phyloP scores from a whole-genome alignment of 1,140 invertebrate species.

The Colletes latitarsis region DNA sequence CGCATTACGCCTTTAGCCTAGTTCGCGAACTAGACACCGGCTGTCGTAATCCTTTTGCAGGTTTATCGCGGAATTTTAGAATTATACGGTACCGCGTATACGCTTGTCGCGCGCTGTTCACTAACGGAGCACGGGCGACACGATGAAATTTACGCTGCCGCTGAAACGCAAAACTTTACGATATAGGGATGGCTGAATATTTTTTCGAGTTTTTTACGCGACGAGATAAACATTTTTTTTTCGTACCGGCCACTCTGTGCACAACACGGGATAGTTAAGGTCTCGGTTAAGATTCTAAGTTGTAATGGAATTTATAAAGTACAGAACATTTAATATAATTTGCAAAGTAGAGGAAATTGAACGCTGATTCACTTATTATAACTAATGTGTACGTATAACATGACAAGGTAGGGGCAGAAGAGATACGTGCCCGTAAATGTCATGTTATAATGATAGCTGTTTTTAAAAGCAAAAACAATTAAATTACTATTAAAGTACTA shows the following conservation, averaged over 20 bases:
- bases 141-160: slow-evolving; percentile 9
- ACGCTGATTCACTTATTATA: no score
- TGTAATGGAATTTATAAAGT: no score
- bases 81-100: slow-evolving; percentile 18
- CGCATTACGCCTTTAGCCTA: slow-evolving; percentile 28
- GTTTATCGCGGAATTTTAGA: slow-evolving; percentile 36
- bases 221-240: not conserved
- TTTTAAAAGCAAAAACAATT: no score
- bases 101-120: not conserved
- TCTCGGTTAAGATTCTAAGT: not conserved
- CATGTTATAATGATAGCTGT: no score
- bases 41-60: slow-evolving; percentile 19
- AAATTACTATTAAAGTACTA: no score
- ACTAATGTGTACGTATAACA: no score
- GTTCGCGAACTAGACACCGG: slow-evolving; percentile 21
- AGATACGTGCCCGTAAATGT: no score
- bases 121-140: not conserved
- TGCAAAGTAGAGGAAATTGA: no score
- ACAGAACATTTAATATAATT: no score
- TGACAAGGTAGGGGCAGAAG: no score
- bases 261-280: not conserved
- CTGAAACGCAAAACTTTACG: not conserved
- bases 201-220: not conserved
- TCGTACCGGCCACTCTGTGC: not conserved
- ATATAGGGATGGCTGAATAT: not conserved